These are phyloP conservation scores for Lepidocyrtoides sp. DNA, from an alignment of 2,888 invertebrate species.

Conservation along the genomic window DNA sequence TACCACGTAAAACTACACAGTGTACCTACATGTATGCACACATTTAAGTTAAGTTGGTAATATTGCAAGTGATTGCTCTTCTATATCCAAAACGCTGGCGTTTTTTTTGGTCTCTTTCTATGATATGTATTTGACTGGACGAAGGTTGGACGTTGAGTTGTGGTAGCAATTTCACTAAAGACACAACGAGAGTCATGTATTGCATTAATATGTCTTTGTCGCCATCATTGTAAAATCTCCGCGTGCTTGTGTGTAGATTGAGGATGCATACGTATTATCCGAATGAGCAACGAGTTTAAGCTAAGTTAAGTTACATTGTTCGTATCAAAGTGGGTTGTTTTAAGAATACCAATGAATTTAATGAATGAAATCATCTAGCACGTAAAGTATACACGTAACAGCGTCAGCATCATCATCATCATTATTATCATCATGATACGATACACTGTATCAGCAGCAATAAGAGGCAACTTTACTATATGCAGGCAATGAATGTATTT, in stretches of 20 bases:
- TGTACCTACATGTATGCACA: no score
- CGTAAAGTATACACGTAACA: constrained; percentile 24
- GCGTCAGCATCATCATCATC: no score
- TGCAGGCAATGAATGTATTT: background rate
- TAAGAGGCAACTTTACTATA: background rate
- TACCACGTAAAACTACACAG: no score
- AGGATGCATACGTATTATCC: background rate
- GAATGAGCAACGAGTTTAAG: constrained; percentile 47
- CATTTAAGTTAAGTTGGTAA: no score
- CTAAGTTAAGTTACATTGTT: constrained; percentile 40
- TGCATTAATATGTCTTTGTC: constrained; percentile 65
- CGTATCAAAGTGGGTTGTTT: constrained; percentile 59
- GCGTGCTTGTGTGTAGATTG: background rate
- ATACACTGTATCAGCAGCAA: background rate
- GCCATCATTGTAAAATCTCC: constrained; percentile 53
- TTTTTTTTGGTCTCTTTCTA: background rate
- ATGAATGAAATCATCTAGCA: constrained; percentile 61
- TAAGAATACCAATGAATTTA: constrained; percentile 66
- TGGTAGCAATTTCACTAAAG: constrained; percentile 62
- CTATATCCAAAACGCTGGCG: background rate
- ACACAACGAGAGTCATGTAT: constrained; percentile 37
- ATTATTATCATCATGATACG: background rate
- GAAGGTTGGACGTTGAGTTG: constrained; percentile 54
- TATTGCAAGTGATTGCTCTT: constrained; percentile 6
- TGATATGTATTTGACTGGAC: constrained; percentile 57